These are phyloP conservation scores for Catagonus wagneri DNA, from an alignment of 2,113 vertebrate genomes.

Conservation along the genomic window DNA sequence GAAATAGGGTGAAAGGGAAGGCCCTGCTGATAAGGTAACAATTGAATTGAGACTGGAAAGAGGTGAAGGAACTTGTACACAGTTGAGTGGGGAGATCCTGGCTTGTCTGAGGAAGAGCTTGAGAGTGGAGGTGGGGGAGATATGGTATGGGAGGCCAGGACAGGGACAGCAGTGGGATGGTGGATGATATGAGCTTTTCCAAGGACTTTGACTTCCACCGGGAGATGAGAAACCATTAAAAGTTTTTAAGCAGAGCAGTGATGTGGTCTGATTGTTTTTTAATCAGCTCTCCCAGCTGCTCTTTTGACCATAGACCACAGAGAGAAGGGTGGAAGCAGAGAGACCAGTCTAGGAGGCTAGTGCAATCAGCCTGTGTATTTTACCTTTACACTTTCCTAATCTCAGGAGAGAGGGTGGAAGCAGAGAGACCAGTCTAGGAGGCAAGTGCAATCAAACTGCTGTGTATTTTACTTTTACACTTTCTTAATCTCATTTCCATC, in stretches of 20 bases:
- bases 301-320: background rate
- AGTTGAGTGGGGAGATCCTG: background rate
- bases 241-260: background rate
- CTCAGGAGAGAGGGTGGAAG: background rate
- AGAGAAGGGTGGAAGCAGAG: background rate
- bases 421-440: background rate
- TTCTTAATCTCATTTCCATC: background rate
- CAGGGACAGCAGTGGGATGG: background rate
- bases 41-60: background rate
- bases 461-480: background rate
- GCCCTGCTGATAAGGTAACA: background rate
- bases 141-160: background rate
- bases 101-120: background rate
- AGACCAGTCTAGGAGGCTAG: background rate
- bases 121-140: background rate
- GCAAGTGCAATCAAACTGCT: background rate
- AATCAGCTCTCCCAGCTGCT: background rate
- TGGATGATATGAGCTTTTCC: background rate
- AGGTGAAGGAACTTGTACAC: background rate
- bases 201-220: conserved; percentile 14
- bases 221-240: background rate
- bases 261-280: conserved; percentile 17
- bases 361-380: background rate
- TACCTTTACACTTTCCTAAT: too few relatives aligned
- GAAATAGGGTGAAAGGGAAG: background rate